A percentile compares a stretch with the other conserved stretches of the same genome.
These are phyloP conservation scores for Neotoxoptera formosana DNA, from an alignment of 1,140 invertebrate species.

Conservation along the genomic window DNA sequence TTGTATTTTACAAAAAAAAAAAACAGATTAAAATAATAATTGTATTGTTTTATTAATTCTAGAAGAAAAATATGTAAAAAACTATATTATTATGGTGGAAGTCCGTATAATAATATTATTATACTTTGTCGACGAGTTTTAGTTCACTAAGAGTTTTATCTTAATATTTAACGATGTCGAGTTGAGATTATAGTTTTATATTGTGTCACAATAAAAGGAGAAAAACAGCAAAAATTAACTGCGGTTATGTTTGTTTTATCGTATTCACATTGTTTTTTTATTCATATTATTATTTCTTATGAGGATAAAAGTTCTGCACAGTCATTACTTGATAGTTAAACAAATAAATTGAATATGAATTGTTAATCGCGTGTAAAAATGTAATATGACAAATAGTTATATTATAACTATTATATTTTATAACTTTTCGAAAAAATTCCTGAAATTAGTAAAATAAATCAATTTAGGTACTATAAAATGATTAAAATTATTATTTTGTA, in stretches of 20 bases:
- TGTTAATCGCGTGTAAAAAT: no score
- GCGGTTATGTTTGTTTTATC: neutral
- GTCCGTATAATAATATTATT: slow-evolving; percentile 3
- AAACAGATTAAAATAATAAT: neutral
- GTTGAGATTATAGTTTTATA: slow-evolving; percentile 12
- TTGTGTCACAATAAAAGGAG: neutral
- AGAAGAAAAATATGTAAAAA: neutral
- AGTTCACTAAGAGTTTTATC: neutral
- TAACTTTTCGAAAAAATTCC: neutral
- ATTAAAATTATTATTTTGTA: neutral
- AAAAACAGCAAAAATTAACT: neutral
- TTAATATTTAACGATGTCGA: slow-evolving; percentile 2
- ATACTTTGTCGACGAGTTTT: neutral
- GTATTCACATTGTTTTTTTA: neutral
- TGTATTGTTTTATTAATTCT: neutral
- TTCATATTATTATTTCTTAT: neutral
- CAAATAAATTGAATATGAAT: neutral
- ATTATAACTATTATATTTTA: no score
- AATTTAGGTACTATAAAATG: neutral
- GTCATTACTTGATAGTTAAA: neutral
- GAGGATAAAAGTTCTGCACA: neutral
- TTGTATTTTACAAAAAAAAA: neutral
- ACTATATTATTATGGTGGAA: neutral
- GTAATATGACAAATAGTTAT: neutral
- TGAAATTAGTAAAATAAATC: neutral